phyloP scores from a whole-genome alignment of 1,140 invertebrate species.

The Acyrthosiphon pisum region DNA sequence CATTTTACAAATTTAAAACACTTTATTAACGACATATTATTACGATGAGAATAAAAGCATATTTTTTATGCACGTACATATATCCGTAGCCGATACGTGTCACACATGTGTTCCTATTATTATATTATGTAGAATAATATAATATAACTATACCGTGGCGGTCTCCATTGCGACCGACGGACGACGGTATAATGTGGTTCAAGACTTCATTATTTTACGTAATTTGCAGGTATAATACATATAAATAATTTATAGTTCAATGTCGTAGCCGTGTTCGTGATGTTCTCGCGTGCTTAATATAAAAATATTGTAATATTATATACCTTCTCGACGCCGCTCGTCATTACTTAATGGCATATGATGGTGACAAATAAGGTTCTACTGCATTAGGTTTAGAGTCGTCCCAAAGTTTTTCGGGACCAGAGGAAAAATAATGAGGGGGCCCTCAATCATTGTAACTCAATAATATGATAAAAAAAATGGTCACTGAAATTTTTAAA shows the following conservation, averaged over 20 bases:
- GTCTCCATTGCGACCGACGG: neutral
- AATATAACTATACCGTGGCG: too few relatives aligned
- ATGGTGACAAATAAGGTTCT: too few relatives aligned
- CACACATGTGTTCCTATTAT: neutral
- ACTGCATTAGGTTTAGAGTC: too few relatives aligned
- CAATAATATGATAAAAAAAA: too few relatives aligned
- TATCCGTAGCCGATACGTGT: neutral
- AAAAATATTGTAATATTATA: neutral
- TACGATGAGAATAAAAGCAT: neutral
- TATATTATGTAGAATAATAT: constrained; percentile 6
- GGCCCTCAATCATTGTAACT: too few relatives aligned
- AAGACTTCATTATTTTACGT: neutral
- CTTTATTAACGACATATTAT: neutral
- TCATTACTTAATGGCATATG: neutral
- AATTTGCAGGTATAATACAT: neutral
- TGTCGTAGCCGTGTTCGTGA: neutral
- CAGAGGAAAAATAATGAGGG: too few relatives aligned
- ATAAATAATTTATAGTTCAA: neutral
- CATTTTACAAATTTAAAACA: neutral
- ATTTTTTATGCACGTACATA: neutral
- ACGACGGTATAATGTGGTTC: neutral
- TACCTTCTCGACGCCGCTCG: neutral
- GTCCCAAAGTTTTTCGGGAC: too few relatives aligned
- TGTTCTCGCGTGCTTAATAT: neutral
- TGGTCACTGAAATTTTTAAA: too few relatives aligned